phyloP scores from a whole-genome alignment of 1,140 invertebrate species.

The Dendrolimus kikuchii region DNA sequence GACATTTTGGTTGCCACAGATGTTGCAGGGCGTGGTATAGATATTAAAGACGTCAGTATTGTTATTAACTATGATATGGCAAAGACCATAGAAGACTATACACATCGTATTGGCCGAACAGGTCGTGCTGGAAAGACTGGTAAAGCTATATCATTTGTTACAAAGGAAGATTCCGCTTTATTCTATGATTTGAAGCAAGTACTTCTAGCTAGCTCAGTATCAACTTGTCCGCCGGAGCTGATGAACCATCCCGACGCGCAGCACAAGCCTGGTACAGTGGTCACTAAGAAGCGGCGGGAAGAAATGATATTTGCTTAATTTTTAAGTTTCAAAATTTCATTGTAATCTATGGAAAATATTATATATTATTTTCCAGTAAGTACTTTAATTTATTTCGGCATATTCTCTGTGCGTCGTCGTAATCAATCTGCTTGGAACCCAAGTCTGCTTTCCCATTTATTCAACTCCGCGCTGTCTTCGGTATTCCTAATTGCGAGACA shows the following conservation, averaged over 20 bases:
- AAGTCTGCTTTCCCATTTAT: too few species aligned
- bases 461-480: too few species aligned
- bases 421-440: too few species aligned
- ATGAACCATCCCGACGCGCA: slow-evolving; percentile 99
- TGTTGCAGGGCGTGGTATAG: slow-evolving; percentile 99
- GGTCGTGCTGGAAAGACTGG: slow-evolving; percentile 98
- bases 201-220: slow-evolving; percentile 91
- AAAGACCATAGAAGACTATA: slow-evolving; percentile 99
- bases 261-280: slow-evolving; percentile 96
- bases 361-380: neutral
- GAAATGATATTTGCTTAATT: slow-evolving; percentile 93
- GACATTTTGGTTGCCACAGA: slow-evolving; percentile 99
- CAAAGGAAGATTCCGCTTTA: slow-evolving; percentile 95
- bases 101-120: slow-evolving; percentile 99
- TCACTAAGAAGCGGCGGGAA: slow-evolving; percentile 94
- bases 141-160: slow-evolving; percentile 95
- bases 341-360: neutral
- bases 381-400: slow-evolving; percentile 1
- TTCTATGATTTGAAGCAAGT: slow-evolving; percentile 99
- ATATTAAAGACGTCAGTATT: slow-evolving; percentile 98
- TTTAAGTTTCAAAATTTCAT: neutral
- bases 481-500: too few species aligned
- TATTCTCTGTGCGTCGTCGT: too few species aligned
- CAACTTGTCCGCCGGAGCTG: slow-evolving; percentile 95
- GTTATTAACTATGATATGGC: slow-evolving; percentile 99